Conservation (phyloP, 2,113 vertebrate species). For the Tangachromis dhanisi region DNA sequence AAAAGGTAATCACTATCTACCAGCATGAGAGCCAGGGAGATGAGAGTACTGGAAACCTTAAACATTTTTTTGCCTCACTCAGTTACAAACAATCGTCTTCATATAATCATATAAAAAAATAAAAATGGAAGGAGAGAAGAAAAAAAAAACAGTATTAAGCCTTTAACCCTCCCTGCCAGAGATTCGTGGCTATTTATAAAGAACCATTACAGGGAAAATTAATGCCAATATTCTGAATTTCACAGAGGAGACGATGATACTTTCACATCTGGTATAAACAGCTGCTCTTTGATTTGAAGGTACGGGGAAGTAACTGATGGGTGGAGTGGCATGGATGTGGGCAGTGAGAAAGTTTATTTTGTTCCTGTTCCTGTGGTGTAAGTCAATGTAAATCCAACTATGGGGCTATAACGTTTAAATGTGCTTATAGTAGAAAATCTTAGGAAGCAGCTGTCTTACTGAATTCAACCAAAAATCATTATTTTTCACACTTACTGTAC, state of each 20-base stretch:
- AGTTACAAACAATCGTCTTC: not conserved
- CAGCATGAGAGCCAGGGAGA: conserved; percentile 26
- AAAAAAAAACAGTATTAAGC: not conserved
- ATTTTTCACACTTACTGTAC: not conserved
- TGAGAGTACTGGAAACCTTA: not conserved
- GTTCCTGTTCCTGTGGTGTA: not conserved
- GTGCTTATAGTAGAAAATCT: not conserved
- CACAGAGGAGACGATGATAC: not conserved
- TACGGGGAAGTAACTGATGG: not conserved
- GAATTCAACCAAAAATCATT: not conserved
- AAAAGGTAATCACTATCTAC: conserved; percentile 47
- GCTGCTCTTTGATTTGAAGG: not conserved
- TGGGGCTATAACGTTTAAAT: not conserved
- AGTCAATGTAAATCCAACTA: not conserved
- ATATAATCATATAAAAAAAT: not conserved
- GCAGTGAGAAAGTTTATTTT: not conserved
- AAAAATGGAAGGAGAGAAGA: not conserved
- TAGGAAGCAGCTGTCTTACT: not conserved
- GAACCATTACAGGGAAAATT: not conserved
- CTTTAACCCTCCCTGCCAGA: not conserved
- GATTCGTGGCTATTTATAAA: not conserved
- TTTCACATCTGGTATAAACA: not conserved
- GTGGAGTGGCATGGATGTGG: not conserved
- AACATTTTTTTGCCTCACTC: conserved; percentile 5
- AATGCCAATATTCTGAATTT: not conserved